Base-by-base conservation (phyloP, 2,113 vertebrate genomes). In the Marmota flaviventris region DNA sequence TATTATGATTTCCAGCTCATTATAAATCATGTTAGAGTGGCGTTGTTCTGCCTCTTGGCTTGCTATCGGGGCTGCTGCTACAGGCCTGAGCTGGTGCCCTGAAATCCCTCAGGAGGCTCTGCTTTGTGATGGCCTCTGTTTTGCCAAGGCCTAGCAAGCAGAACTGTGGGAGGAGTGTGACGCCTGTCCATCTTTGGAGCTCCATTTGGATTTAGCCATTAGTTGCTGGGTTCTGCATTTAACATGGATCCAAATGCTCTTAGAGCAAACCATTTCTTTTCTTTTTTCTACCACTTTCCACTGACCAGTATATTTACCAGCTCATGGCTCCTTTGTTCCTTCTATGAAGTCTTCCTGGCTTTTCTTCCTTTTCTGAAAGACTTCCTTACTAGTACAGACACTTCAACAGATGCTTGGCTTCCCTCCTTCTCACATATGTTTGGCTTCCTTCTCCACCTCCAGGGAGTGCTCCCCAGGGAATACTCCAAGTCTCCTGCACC, bases 21-120 rank as follows among this genome's bases (percentile, higher is more conserved):
- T 34, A 18, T 6, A 72, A 88, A 91, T 85, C 82, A 63, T 48
- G 53, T 20, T 79, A 32, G 70, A 58, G 24, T 58, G 39, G 17
- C 24, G 8, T 82, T 95, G 53, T 56, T 87, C 81, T 61, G 16
- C 63, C 39, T 93, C 88, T 82, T 89, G 61, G 61, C 73, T 93
- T 70, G 48, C 70, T 34, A 3, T n/a, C 51, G 22, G 42, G 14
- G 37, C 72, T 87, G 79, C 45, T 51, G 69, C 1, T 0, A 72
- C 78, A 42, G 67, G n/a, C 48, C 77, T 76, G 77, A 85, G 39
- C 29, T 42, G 22, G 85, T 48, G 16, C 9, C 72, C 65, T 0
- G 0, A 39, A 34, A n/a, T 39, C 83, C 53, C 61, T 73, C 58
- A n/a, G 61, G 61, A 94, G 7, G 2, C 37, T 29, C 42, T 48